phyloP scores from a whole-genome alignment of 1,140 invertebrate genomes.

The Telenomus remus region DNA sequence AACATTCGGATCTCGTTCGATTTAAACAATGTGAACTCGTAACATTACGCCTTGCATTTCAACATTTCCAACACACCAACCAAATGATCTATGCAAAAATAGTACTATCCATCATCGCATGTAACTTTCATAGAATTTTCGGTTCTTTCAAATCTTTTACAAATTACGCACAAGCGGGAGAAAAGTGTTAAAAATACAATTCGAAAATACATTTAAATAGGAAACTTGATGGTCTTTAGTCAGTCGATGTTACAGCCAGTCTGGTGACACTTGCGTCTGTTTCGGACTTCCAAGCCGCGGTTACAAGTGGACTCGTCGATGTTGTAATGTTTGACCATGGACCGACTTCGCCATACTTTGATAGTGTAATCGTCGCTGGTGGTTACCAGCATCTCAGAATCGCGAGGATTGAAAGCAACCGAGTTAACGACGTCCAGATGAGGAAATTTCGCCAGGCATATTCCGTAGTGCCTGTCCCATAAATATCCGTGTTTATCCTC shows the following conservation, averaged over 20 bases:
- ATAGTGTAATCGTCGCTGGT: constrained; percentile 90
- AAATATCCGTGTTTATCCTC: constrained; percentile 91
- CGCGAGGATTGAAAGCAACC: constrained; percentile 89
- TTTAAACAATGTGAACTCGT: too few species aligned
- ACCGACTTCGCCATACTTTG: constrained; percentile 82
- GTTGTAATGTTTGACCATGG: constrained; percentile 71
- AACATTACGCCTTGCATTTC: too few species aligned
- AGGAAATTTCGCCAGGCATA: constrained; percentile 85
- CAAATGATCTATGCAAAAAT: too few species aligned
- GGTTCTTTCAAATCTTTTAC: too few species aligned
- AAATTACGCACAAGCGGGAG: too few species aligned
- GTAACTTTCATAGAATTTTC: too few species aligned
- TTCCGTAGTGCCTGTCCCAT: constrained; percentile 91
- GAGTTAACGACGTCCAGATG: constrained; percentile 91
- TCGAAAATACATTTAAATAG: constrained; percentile 64
- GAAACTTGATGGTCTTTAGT: constrained; percentile 72
- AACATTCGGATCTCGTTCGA: too few species aligned
- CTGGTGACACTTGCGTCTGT: constrained; percentile 66
- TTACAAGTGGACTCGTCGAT: constrained; percentile 64
- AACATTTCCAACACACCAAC: too few species aligned
- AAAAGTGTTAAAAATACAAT: too few species aligned
- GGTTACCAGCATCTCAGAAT: constrained; percentile 90
- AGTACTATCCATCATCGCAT: too few species aligned
- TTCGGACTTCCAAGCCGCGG: constrained; percentile 71
- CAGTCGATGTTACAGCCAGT: constrained; percentile 70